Evolutionary conservation across 2,113 vertebrate genomes (phyloP).

Genomic region (Saccopteryx bilineata): DNA sequence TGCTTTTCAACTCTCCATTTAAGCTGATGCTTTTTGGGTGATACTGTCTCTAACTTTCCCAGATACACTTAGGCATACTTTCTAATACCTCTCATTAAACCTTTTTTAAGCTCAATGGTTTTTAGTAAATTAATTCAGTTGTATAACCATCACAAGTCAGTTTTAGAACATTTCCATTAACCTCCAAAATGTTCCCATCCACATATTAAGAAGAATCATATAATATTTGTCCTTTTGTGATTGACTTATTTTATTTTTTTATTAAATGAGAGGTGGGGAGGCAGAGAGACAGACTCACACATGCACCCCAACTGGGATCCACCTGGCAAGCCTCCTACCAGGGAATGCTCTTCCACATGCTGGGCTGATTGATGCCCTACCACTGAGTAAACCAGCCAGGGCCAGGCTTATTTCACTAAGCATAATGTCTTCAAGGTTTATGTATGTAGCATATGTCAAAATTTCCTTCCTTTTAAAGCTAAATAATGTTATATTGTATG

Average conservation of each 20-base stretch:
- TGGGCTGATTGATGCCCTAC: too few relatives aligned
- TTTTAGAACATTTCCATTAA: constrained; percentile 30
- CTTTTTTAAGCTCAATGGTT: background rate
- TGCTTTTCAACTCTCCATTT: background rate
- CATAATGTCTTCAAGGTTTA: background rate
- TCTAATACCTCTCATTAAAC: background rate
- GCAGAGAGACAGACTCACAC: too few relatives aligned
- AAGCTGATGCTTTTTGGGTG: background rate
- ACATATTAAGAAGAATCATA: background rate
- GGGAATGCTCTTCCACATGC: too few relatives aligned
- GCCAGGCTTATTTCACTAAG: background rate
- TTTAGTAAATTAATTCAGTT: background rate
- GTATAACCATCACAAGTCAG: background rate
- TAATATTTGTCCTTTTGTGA: background rate
- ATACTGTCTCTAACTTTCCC: constrained; percentile 9
- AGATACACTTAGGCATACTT: background rate
- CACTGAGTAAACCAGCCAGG: too few relatives aligned
- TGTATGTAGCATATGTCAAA: background rate
- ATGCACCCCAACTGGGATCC: too few relatives aligned
- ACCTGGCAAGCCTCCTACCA: too few relatives aligned
- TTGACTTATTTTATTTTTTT: background rate
- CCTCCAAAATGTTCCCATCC: background rate
- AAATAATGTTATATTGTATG: background rate
- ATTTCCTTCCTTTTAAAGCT: constrained; percentile 32
- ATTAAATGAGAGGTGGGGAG: too few relatives aligned